These are phyloP conservation scores for Oceanodroma leucorhoa DNA, from an alignment of 2,797 vertebrate genomes.

Conservation along the genomic window DNA sequence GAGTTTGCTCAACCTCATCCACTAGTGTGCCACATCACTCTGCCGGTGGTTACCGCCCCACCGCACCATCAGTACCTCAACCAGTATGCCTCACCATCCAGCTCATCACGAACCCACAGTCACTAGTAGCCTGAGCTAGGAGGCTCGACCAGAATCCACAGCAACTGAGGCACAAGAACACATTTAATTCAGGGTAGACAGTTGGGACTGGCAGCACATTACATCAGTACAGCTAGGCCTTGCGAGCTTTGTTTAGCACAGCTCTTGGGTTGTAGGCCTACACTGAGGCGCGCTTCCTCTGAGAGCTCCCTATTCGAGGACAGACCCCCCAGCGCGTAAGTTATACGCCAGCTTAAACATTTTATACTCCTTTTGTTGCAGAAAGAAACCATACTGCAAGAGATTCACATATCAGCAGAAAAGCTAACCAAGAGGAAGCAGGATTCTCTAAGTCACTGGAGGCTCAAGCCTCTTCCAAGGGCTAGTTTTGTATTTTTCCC, in stretches of 20 bases:
- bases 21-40: no score
- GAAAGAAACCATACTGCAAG: not conserved
- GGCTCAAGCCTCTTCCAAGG: not conserved
- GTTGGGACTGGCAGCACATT: accelerated
- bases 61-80: not conserved
- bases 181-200: not conserved
- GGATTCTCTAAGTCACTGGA: not conserved
- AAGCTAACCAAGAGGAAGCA: not conserved
- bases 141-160: not conserved
- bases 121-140: not conserved
- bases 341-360: not conserved
- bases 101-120: not conserved
- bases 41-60: not conserved
- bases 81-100: not conserved
- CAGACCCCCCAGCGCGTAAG: no score
- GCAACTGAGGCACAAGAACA: not conserved
- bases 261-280: not conserved
- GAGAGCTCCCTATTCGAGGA: not conserved
- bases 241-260: not conserved
- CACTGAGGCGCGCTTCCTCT: not conserved
- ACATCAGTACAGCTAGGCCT: not conserved
- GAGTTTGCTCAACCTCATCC: not conserved
- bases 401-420: not conserved
- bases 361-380: not conserved
- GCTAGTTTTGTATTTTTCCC: not conserved